Base-by-base conservation (phyloP, 2,797 vertebrate species). In the Tinamus major region DNA sequence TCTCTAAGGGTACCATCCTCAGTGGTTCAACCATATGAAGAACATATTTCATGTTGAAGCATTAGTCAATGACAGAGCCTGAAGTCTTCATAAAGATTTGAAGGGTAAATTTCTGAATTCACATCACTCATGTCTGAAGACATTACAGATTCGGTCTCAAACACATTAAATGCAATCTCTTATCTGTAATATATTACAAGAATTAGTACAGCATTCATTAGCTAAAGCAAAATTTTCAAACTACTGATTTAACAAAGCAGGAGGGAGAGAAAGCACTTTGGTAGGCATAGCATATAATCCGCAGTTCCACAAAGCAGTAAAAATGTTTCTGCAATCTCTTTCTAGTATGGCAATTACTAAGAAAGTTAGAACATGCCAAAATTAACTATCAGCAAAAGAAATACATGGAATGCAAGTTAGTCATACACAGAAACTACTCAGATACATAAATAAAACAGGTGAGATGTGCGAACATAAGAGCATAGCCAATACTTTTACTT, bases 51-150 rank as follows among this genome's bases (percentile, higher is more conserved):
- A 74, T 23, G n/a, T 20, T 70, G 46, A 88, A 82, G 35, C 31
- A 59, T 14, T 53, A 67, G 7, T 49, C 56, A 31, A 13, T 69
- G 29, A 78, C 37, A 33, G 24, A 93, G 91, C 42, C 65, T 87
- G 15, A 94, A 94, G 56, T 61, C 16, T 70, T 79, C n/a, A 39
- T 51, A 87, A 90, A 68, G 48, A 53, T 86, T 79, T 95, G 44
- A 79, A 41, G 41, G 0, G 19, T 0, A 6, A 53, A n/a, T 63
- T 85, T 41, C 49, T 62, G 26, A 65, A 62, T 94, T 78, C 20
- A 35, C 20, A 68, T 13, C 62, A 55, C 27, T 31, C 21, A 64
- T 59, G 29, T 5, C 53, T 2, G 53, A 76, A 64, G 5, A 48
- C 16, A 24, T 20, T 58, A 75, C 7, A 82, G 42, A 79, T 35